Evolutionary conservation across 2,888 invertebrate species (phyloP), one percentile per base, ranked within the genome.

Genomic region (Xanthia icteritia): DNA sequence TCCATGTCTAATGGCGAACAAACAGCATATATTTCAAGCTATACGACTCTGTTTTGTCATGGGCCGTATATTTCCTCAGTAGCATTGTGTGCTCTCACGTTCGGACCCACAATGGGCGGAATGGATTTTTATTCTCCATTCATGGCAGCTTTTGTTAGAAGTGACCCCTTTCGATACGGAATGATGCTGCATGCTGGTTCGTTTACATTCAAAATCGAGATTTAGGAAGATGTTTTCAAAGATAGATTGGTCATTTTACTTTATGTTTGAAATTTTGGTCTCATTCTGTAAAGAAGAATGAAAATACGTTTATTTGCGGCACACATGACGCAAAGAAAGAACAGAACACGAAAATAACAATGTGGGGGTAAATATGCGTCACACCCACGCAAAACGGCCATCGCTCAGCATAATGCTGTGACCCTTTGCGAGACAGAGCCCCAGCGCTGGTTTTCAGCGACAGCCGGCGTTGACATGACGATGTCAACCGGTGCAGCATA

Each of bases 11-110:
- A 80, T 42, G 63, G 11, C 39, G 42, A 45, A 81, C 81, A 68
- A 84, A 83, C 60, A 70, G 13, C 23, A 23, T 64, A 68, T 74
- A 65, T 70, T 72, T 65, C 27, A 76, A 73, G 64, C 66, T 70
- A 45, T 65, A 67, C 67, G 70, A 71, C 63, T 61, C 20, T 75
- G 42, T 63, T 81, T 77, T 72, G 80, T 79, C 73, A 69, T 67
- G 60, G 56, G 11, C 20, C 65, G 54, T 75, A 67, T 84, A 77
- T 82, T 77, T 81, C 82, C 73, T 66, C 76, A 77, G 64, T 48
- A 63, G 73, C 63, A 79, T 88, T 88, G 84, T 89, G 66, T 76
- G 27, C 72, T 64, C 27, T 78, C 78, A 77, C 76, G 76, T 86
- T 36, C 65, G 60, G 64, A 64, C 64, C 17, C n/a, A 84, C 82